Conservation (phyloP, 2,113 vertebrate species). For the Amphiprion percula region DNA sequence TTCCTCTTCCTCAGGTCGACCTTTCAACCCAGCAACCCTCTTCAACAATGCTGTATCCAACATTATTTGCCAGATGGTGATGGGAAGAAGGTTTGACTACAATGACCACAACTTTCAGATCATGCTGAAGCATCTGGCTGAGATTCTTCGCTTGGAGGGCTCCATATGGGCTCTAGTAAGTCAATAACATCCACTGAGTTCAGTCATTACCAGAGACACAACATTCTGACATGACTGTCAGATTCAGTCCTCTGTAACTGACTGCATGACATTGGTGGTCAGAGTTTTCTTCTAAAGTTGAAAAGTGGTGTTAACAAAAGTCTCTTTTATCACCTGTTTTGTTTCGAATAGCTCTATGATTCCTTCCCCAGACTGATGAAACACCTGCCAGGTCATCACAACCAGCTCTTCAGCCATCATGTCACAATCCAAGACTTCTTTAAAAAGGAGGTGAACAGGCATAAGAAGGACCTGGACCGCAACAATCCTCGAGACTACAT, state of each 20-base stretch:
- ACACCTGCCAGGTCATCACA: conserved; percentile 85
- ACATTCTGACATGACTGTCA: no score
- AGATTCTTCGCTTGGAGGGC: conserved; percentile 56
- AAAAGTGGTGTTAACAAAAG: not conserved
- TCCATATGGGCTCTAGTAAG: conserved; percentile 77
- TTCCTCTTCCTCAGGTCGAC: conserved; percentile 76
- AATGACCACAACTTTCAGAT: conserved; percentile 82
- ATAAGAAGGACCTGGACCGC: conserved; percentile 83
- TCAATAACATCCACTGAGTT: not conserved
- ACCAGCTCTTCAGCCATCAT: conserved; percentile 69
- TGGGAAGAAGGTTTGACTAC: conserved; percentile 88
- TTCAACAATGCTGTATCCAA: conserved; percentile 88
- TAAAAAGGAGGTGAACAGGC: conserved; percentile 65
- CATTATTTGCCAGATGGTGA: conserved; percentile 88
- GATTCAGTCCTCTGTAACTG: not conserved
- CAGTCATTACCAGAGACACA: not conserved
- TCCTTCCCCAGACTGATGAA: conserved; percentile 82
- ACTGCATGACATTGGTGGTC: no score
- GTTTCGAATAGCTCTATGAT: conserved; percentile 80
- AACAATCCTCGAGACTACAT: conserved; percentile 84
- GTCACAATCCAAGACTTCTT: conserved; percentile 62
- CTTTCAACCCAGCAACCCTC: conserved; percentile 83
- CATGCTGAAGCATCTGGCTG: conserved; percentile 80
- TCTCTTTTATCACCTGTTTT: not conserved
- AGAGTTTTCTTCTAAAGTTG: no score